Evolutionary conservation across 1,140 invertebrate species (phyloP).

Genomic region (Caerostris extrusa): DNA sequence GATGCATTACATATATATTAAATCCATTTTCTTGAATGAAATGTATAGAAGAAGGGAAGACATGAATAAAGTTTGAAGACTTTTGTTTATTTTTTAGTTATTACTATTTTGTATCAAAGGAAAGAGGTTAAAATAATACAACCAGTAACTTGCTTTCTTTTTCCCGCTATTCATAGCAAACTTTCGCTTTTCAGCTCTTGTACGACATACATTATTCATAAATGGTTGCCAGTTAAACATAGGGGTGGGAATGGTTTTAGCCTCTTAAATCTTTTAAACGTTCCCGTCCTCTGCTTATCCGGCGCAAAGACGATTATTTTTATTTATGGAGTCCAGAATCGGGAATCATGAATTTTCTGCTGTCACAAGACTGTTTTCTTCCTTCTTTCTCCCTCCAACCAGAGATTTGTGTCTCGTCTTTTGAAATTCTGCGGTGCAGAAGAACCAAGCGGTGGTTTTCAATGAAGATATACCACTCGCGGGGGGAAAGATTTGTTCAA

Average conservation of each 20-base stretch:
- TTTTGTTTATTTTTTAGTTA: background rate
- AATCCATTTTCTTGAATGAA: background rate
- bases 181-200: background rate
- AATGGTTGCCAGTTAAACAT: slow-evolving; percentile 33
- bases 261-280: slow-evolving; percentile 41
- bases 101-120: slow-evolving; percentile 1
- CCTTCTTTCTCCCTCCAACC: background rate
- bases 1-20: slow-evolving; percentile 2
- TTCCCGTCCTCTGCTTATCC: slow-evolving; percentile 9
- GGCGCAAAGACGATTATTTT: slow-evolving; percentile 7
- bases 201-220: slow-evolving; percentile 17
- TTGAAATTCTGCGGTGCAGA: background rate
- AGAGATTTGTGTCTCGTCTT: background rate
- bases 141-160: background rate
- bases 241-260: background rate
- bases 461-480: background rate
- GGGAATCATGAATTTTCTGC: slow-evolving; percentile 8
- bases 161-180: slow-evolving; percentile 7
- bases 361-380: background rate
- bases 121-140: background rate
- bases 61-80: background rate
- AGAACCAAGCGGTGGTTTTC: background rate
- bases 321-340: slow-evolving; percentile 31
- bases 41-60: background rate
- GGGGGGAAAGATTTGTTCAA: background rate